These are phyloP conservation scores for Sebastes goodei DNA, from an alignment of 2,797 vertebrate species.

Conservation along the genomic window DNA sequence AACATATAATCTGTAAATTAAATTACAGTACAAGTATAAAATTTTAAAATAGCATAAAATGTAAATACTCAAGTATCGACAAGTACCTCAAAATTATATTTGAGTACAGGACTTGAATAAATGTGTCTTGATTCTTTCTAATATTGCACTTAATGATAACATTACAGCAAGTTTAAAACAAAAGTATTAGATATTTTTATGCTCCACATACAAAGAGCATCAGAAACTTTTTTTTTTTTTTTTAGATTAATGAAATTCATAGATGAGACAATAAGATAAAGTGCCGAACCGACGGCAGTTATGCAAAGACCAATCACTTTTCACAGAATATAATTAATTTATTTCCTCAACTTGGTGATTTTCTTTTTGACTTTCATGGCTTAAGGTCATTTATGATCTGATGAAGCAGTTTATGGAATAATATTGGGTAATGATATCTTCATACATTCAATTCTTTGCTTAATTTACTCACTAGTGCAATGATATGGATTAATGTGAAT, in stretches of 20 bases:
- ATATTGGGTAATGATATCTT: background rate
- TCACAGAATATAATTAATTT: background rate
- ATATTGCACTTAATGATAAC: background rate
- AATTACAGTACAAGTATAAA: background rate
- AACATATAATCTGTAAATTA: no score
- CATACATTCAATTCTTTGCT: background rate
- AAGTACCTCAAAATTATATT: background rate
- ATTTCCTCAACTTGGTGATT: background rate
- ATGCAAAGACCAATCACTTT: background rate
- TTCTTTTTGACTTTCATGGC: background rate
- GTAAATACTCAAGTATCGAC: no score
- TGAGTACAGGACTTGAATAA: background rate
- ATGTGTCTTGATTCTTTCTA: background rate
- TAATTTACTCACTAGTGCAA: constrained; percentile 3
- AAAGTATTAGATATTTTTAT: background rate
- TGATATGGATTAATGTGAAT: constrained; percentile 8
- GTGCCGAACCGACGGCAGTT: background rate
- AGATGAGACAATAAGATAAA: background rate
- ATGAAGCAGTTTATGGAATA: constrained; percentile 3
- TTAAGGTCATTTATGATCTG: constrained; percentile 9
- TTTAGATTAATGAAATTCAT: background rate
- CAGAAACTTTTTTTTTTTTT: background rate
- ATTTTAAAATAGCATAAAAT: no score
- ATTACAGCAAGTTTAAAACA: background rate
- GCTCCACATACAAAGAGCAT: background rate